Evolutionary conservation across 2,888 invertebrate species (phyloP), one percentile per base, ranked within the genome.

Genomic region (Agriopis leucophaearia): DNA sequence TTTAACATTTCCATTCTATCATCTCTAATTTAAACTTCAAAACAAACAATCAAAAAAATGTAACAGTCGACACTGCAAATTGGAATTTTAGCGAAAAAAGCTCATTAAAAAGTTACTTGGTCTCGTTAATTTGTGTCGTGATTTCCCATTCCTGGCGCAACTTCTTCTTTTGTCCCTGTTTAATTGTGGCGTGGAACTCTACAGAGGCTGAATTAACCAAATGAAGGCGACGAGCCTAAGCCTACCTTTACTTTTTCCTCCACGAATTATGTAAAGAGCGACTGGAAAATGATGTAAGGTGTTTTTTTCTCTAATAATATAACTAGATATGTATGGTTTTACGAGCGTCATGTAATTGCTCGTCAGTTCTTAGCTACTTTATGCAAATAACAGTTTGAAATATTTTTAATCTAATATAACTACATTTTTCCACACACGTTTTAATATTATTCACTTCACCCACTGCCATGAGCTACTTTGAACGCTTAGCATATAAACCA

Each of bases 151-250:
- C 45, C 58, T 64, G 70, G 66, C 67, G 63, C 64, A 78, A 89
- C 82, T 88, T 84, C 78, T 90, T 83, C 88, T 89, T 89, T 91
- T 91, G 87, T 88, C 75, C 78, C 81, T 82, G 87, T 88, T 90
- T 92, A 92, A 92, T 92, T 92, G 91, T 85, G 87, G 85, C 92
- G 91, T 85, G 87, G 85, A 83, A 80, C 86, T 81, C 80, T 77
- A 80, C 85, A 81, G 79, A 78, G 81, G 79, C 83, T 80, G 91
- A 88, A 92, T 92, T 91, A 91, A 90, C 88, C 91, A 92, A 93
- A 93, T 91, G 91, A 92, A 89, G 86, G 81, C 86, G 84, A 83
- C 84, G 84, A 27, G 27, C 27, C 27, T 27, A 78, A 63, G 75
- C 74, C 73, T 75, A 69, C 70, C 68, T 74, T 73, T 75, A 69